A percentile compares a stretch with the other conserved stretches of the same genome.
Conservation (phyloP, 2,888 invertebrate species). For the Cenopis cana region DNA sequence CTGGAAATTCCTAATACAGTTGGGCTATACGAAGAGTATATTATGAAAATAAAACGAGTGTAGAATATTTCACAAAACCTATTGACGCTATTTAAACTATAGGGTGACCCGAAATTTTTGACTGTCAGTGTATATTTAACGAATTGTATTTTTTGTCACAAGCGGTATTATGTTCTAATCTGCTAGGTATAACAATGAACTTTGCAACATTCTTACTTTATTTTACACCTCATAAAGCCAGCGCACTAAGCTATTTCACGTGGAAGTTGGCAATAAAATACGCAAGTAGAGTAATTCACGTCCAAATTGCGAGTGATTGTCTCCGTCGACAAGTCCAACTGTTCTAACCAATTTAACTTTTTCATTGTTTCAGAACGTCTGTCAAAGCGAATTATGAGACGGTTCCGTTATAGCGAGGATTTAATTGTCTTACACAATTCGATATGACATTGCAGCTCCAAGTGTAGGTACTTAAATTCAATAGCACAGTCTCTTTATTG, state of each 20-base stretch:
- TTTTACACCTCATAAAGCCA: slow-evolving; percentile 31
- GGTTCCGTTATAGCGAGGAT: slow-evolving; percentile 18
- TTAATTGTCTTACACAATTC: slow-evolving; percentile 36
- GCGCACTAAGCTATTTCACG: slow-evolving; percentile 31
- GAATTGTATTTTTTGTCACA: too few relatives aligned
- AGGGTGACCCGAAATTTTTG: too few relatives aligned
- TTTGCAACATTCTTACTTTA: slow-evolving; percentile 13
- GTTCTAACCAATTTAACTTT: slow-evolving; percentile 45
- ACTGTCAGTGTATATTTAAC: too few relatives aligned
- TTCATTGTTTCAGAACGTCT: slow-evolving; percentile 43
- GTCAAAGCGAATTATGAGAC: slow-evolving; percentile 39
- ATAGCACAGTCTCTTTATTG: not conserved
- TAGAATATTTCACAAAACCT: too few relatives aligned
- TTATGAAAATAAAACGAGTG: too few relatives aligned
- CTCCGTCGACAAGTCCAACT: slow-evolving; percentile 26
- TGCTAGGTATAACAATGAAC: not conserved
- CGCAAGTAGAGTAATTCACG: slow-evolving; percentile 39
- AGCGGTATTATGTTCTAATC: not conserved
- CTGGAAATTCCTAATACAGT: too few relatives aligned
- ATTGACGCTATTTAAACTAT: too few relatives aligned
- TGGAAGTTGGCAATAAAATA: slow-evolving; percentile 30
- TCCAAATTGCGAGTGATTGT: slow-evolving; percentile 39
- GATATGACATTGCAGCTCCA: slow-evolving; percentile 28
- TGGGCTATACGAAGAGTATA: too few relatives aligned
- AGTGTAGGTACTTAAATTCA: slow-evolving; percentile 9